Percentiles rank a stretch among this genome's conserved stretches.
Conservation (phyloP, 2,888 invertebrate species). For the Trachelus tabidus region DNA sequence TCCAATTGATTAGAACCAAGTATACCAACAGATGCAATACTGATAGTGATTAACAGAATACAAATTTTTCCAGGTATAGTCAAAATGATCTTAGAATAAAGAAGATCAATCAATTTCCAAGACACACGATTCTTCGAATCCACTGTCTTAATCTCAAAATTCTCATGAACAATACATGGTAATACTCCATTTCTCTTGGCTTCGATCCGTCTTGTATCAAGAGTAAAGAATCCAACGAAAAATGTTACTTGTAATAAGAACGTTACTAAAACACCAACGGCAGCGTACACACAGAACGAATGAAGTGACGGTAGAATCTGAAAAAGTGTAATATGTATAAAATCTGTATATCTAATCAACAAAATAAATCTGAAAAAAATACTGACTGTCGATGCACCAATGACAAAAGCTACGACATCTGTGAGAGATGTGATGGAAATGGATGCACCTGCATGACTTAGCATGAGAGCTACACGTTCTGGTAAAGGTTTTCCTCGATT, state of each 20-base stretch:
- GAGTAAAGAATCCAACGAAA: constrained; percentile 80
- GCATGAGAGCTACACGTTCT: constrained; percentile 76
- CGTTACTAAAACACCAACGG: constrained; percentile 80
- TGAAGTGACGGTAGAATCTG: constrained; percentile 83
- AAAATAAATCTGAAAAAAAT: neutral
- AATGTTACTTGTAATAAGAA: constrained; percentile 84
- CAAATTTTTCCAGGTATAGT: constrained; percentile 75
- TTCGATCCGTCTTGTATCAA: constrained; percentile 76
- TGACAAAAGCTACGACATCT: constrained; percentile 82
- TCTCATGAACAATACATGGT: constrained; percentile 75
- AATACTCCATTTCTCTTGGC: constrained; percentile 74
- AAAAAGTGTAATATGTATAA: constrained; percentile 35
- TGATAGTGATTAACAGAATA: constrained; percentile 72
- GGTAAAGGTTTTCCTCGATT: constrained; percentile 69
- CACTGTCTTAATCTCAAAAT: constrained; percentile 68
- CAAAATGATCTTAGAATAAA: constrained; percentile 76
- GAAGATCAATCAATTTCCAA: constrained; percentile 70
- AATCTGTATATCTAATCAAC: neutral
- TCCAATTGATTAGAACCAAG: constrained; percentile 74
- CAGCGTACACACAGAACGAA: constrained; percentile 86
- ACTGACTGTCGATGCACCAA: constrained; percentile 80
- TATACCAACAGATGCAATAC: constrained; percentile 73
- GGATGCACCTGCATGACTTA: constrained; percentile 85
- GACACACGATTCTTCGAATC: constrained; percentile 69
- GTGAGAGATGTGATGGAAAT: constrained; percentile 87